Conservation (phyloP, 2,888 invertebrate genomes). For the Seladonia tumulorum region DNA sequence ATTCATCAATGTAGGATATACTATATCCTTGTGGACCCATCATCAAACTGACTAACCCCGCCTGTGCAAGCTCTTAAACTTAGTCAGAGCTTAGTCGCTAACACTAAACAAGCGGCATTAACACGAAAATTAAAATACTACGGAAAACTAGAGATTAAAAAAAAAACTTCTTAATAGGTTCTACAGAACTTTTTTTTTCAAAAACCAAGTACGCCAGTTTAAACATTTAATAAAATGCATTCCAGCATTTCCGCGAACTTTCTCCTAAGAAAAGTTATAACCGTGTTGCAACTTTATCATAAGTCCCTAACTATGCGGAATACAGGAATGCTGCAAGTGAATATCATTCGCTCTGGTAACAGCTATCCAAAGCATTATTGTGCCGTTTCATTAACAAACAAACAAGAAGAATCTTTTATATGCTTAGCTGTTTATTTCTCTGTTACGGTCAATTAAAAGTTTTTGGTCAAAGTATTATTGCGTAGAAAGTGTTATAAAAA, state of each 20-base stretch:
- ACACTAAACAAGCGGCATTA: background rate
- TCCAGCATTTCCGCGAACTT: background rate
- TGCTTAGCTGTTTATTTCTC: background rate
- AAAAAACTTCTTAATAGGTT: background rate
- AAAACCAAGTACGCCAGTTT: no score
- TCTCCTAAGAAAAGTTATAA: background rate
- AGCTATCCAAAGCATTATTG: background rate
- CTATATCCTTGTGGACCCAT: slow-evolving; percentile 70
- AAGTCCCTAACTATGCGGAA: background rate
- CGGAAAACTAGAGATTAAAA: background rate
- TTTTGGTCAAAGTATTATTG: no score
- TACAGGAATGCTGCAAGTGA: background rate
- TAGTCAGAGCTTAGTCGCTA: background rate
- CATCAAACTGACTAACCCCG: background rate
- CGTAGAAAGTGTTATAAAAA: no score
- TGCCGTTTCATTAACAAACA: background rate
- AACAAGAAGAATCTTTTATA: background rate
- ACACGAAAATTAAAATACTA: background rate
- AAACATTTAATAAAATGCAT: background rate
- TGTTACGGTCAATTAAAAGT: background rate
- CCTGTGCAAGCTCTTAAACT: background rate
- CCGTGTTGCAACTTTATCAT: background rate
- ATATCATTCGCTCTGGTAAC: background rate
- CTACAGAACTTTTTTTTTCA: no score
- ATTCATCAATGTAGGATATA: slow-evolving; percentile 70